These are phyloP conservation scores for Crocodylus rhombifer DNA, from an alignment of 2,797 vertebrate genomes.

Conservation along the genomic window DNA sequence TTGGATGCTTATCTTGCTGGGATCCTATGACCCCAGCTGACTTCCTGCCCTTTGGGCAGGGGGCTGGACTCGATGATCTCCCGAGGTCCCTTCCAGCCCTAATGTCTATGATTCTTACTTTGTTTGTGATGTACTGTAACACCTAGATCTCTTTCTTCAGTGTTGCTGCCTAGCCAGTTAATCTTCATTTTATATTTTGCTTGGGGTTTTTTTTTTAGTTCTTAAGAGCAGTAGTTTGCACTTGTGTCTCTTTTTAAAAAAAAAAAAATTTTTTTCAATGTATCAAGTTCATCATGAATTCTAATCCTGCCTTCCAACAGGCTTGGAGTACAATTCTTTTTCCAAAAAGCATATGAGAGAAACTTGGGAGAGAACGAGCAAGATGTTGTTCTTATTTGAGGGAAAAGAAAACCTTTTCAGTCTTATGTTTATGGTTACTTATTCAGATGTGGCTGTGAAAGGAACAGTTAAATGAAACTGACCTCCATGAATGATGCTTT, in stretches of 20 bases:
- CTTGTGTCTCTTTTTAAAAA: background rate
- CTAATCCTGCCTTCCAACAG: background rate
- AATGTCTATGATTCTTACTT: too few relatives aligned
- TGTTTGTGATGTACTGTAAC: constrained; percentile 23
- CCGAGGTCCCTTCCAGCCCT: too few relatives aligned
- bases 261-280: background rate
- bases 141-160: background rate
- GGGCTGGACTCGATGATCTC: too few relatives aligned
- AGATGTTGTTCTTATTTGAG: constrained; percentile 15
- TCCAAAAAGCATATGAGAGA: background rate
- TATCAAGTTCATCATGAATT: background rate
- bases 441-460: constrained; percentile 28
- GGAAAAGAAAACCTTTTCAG: background rate
- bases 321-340: background rate
- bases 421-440: constrained; percentile 20
- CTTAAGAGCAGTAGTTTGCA: background rate
- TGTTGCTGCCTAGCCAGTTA: background rate
- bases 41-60: too few relatives aligned
- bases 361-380: background rate
- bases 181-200: background rate
- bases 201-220: background rate
- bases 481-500: constrained; percentile 4
- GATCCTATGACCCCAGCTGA: too few relatives aligned
- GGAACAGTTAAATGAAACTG: constrained; percentile 22
- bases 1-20: too few relatives aligned